These are phyloP conservation scores for Bombyx mandarina DNA, from an alignment of 1,140 invertebrate species.

Conservation along the genomic window DNA sequence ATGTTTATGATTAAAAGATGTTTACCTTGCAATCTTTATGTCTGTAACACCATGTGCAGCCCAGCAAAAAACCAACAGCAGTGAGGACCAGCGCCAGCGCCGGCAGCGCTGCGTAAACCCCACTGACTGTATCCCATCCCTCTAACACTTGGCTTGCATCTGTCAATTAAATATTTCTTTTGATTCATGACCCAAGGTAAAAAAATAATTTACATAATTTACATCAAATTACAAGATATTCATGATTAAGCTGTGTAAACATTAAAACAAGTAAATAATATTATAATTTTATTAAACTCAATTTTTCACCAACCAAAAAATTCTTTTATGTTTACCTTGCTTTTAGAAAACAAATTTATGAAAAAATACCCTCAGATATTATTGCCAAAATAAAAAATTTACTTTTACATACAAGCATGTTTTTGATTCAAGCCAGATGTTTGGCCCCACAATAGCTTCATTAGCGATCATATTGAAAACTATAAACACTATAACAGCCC, in stretches of 20 bases:
- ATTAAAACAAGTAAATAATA: no score
- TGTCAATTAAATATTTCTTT: conserved; percentile 8
- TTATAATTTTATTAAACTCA: no score
- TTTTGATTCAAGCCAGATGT: conserved; percentile 11
- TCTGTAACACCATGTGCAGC: conserved; percentile 61
- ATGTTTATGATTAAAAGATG: neutral
- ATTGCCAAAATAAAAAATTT: no score
- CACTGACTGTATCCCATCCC: conserved; percentile 33
- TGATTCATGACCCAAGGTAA: no score
- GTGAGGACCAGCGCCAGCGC: conserved; percentile 51
- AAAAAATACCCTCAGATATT: no score
- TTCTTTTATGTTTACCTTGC: no score
- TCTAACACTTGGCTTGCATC: conserved; percentile 26
- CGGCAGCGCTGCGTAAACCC: conserved; percentile 37
- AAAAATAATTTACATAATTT: neutral
- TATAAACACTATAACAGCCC: no score
- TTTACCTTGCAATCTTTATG: conserved; percentile 64
- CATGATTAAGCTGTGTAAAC: neutral
- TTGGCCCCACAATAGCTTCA: neutral
- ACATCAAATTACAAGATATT: neutral
- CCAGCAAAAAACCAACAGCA: conserved; percentile 46
- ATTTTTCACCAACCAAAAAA: no score
- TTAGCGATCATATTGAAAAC: neutral
- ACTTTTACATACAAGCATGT: conserved; percentile 3
- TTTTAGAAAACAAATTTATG: no score